Evolutionary conservation across 1,140 invertebrate species (phyloP).

Genomic region (Watersipora subatra): DNA sequence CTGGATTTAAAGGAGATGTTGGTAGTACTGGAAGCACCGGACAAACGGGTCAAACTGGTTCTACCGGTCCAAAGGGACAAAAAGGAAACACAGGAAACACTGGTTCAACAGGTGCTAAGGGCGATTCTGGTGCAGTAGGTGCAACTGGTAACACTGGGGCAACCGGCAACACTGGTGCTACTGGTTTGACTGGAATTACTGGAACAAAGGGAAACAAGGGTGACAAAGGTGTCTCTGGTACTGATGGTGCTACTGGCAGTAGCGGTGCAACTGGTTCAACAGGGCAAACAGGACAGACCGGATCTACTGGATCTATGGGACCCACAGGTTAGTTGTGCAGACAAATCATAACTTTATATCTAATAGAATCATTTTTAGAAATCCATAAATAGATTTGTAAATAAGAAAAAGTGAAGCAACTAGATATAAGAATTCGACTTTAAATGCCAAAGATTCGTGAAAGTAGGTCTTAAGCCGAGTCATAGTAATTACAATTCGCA

Average conservation of each 20-base stretch:
- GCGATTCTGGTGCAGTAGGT: slow-evolving; percentile 4
- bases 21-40: slow-evolving; percentile 9
- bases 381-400: too few species aligned
- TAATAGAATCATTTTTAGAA: too few species aligned
- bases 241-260: slow-evolving; percentile 6
- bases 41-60: slow-evolving; percentile 5
- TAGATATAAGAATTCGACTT: too few species aligned
- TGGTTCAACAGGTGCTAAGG: background rate
- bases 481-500: too few species aligned
- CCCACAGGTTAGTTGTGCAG: background rate
- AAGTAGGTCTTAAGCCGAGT: too few species aligned
- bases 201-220: slow-evolving; percentile 10
- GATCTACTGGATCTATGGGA: background rate
- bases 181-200: slow-evolving; percentile 1
- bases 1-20: slow-evolving; percentile 7
- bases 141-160: slow-evolving; percentile 6
- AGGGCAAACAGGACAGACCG: slow-evolving; percentile 11
- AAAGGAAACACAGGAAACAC: background rate
- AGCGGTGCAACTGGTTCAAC: slow-evolving; percentile 3
- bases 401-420: too few species aligned
- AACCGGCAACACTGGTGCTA: slow-evolving; percentile 4
- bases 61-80: background rate
- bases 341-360: too few species aligned
- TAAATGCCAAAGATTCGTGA: too few species aligned
- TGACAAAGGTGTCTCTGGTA: slow-evolving; percentile 3